A percentile compares a stretch with the other conserved stretches of the same genome.
These are phyloP conservation scores for Sarcophaga carnaria DNA, from an alignment of 2,888 invertebrate genomes.

Conservation along the genomic window DNA sequence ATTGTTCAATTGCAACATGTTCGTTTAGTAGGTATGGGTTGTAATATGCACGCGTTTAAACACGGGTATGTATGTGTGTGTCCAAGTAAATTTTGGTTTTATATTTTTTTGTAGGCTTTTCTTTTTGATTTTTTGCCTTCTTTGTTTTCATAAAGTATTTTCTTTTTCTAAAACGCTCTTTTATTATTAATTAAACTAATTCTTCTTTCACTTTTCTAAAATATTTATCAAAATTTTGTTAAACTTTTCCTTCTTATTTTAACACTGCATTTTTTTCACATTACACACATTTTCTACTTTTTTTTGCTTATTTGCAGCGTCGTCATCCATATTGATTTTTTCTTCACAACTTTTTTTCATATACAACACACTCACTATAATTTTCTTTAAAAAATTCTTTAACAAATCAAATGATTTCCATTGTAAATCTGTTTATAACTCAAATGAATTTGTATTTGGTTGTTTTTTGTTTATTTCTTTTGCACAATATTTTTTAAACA, in stretches of 20 bases:
- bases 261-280: constrained; percentile 41
- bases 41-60: constrained; percentile 39
- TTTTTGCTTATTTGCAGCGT: constrained; percentile 52
- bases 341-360: constrained; percentile 62
- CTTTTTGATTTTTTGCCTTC: constrained; percentile 17
- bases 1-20: background rate
- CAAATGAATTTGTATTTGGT: constrained; percentile 28
- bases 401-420: constrained; percentile 6
- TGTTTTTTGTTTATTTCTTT: constrained; percentile 63
- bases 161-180: background rate
- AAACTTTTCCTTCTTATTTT: background rate
- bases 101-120: background rate
- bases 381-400: constrained; percentile 58
- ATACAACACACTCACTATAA: constrained; percentile 40
- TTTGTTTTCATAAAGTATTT: constrained; percentile 27
- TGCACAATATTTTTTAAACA: constrained; percentile 63
- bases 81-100: constrained; percentile 14
- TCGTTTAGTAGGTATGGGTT: background rate
- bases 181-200: constrained; percentile 9
- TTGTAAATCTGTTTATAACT: constrained; percentile 56
- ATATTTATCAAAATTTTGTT: background rate
- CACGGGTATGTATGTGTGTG: constrained; percentile 8
- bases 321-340: constrained; percentile 67
- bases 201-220: background rate
- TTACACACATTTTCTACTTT: constrained; percentile 46